phyloP scores from a whole-genome alignment of 2,113 vertebrate species.

The Vulpes ferrilata region DNA sequence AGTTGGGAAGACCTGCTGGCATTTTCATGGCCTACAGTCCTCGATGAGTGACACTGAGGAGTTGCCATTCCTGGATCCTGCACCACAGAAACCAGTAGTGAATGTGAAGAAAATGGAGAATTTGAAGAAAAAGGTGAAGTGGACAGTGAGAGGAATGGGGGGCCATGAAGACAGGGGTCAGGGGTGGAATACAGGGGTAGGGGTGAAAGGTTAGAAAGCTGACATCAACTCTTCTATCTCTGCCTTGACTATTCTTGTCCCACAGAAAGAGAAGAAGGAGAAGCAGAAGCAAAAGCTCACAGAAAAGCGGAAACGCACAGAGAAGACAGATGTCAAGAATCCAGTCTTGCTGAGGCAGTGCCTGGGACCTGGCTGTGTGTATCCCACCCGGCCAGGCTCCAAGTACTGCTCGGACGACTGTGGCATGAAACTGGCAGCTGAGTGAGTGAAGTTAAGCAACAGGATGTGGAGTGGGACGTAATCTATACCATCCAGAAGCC shows the following conservation, averaged over 20 bases:
- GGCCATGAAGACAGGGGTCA: not conserved
- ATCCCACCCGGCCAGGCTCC: slow-evolving; percentile 86
- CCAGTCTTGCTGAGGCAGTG: slow-evolving; percentile 88
- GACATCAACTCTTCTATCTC: not conserved
- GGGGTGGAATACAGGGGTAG: not conserved
- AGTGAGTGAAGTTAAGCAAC: slow-evolving; percentile 85
- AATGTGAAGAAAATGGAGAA: slow-evolving; percentile 93
- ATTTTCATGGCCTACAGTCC: slow-evolving; percentile 78
- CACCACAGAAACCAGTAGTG: slow-evolving; percentile 90
- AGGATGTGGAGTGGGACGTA: not conserved
- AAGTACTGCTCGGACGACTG: slow-evolving; percentile 95
- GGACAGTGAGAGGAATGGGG: slow-evolving; percentile 83
- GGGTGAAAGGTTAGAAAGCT: not conserved
- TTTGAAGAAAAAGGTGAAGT: slow-evolving; percentile 92
- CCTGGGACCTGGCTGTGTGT: slow-evolving; percentile 91
- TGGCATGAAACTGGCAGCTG: slow-evolving; percentile 94
- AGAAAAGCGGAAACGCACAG: slow-evolving; percentile 87
- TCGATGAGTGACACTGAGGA: slow-evolving; percentile 90
- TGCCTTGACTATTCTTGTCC: not conserved
- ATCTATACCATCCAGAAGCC: not conserved
- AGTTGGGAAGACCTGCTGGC: not conserved
- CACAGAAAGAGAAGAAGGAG: slow-evolving; percentile 91
- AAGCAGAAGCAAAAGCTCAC: slow-evolving; percentile 89
- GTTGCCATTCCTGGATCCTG: slow-evolving; percentile 87
- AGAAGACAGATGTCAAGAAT: slow-evolving; percentile 87